phyloP scores from a whole-genome alignment of 1,140 invertebrate genomes.

The Kradibia gibbosae region DNA sequence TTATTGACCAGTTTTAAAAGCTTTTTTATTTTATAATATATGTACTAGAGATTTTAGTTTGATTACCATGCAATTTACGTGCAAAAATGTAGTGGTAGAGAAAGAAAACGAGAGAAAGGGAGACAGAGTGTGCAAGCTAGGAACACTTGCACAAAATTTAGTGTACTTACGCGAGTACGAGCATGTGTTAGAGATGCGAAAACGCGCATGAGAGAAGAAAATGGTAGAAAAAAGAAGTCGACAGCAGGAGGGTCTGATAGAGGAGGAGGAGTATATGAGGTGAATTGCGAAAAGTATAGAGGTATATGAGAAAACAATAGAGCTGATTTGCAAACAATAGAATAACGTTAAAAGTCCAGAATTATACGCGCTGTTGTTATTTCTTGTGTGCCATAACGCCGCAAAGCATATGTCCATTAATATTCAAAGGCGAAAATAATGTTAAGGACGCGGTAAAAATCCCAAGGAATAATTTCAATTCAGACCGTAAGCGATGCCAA shows the following conservation, averaged over 20 bases:
- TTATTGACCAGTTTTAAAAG: no score
- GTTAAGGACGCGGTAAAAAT: constrained; percentile 73
- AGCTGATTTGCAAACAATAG: constrained; percentile 75
- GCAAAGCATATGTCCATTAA: constrained; percentile 73
- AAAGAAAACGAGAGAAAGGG: background rate
- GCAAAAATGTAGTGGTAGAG: background rate
- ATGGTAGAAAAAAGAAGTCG: background rate
- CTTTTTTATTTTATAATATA: no score
- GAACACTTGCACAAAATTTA: constrained; percentile 53
- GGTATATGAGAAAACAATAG: constrained; percentile 74
- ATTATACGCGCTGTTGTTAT: constrained; percentile 66
- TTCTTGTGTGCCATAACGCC: constrained; percentile 66
- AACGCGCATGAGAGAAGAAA: constrained; percentile 41
- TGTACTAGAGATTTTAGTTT: no score
- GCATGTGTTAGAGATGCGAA: constrained; percentile 40
- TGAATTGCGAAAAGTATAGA: constrained; percentile 51
- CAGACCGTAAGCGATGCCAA: constrained; percentile 65
- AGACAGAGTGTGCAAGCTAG: constrained; percentile 38
- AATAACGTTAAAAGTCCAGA: constrained; percentile 73
- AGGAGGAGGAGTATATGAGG: constrained; percentile 30
- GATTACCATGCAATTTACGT: no score
- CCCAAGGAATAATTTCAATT: constrained; percentile 73
- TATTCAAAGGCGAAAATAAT: constrained; percentile 75
- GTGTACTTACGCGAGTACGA: constrained; percentile 42
- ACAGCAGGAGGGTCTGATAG: constrained; percentile 26